phyloP scores from a whole-genome alignment of 1,140 invertebrate species.

The Eriosoma lanigerum region DNA sequence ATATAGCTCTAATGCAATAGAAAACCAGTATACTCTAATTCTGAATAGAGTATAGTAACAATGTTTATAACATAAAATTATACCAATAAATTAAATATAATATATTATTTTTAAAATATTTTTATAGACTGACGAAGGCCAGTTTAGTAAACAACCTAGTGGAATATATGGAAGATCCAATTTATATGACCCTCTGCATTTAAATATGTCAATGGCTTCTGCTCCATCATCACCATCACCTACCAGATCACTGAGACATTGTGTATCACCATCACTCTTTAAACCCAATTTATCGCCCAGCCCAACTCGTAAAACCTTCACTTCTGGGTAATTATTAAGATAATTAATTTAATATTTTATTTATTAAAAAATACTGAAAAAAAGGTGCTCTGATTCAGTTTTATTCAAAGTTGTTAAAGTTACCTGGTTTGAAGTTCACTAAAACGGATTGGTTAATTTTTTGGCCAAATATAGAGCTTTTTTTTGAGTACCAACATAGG shows the following conservation, averaged over 20 bases:
- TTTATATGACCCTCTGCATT: constrained; percentile 59
- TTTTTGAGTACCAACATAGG: too few relatives aligned
- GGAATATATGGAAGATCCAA: not conserved
- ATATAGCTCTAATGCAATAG: too few relatives aligned
- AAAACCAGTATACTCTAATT: too few relatives aligned
- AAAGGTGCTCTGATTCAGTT: too few relatives aligned
- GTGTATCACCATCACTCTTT: constrained; percentile 54
- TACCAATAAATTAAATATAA: too few relatives aligned
- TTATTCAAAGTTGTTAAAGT: too few relatives aligned
- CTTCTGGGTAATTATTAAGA: constrained; percentile 62
- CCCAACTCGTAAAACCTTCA: constrained; percentile 76
- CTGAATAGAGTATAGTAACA: too few relatives aligned
- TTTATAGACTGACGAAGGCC: constrained; percentile 17
- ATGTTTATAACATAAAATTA: too few relatives aligned
- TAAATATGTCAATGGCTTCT: constrained; percentile 58
- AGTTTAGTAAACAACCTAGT: constrained; percentile 3
- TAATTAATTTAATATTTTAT: not conserved
- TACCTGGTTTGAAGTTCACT: too few relatives aligned
- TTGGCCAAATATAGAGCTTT: too few relatives aligned
- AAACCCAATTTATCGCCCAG: constrained; percentile 74
- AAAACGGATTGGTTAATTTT: too few relatives aligned
- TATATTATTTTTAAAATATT: not conserved
- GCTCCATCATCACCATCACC: constrained; percentile 67
- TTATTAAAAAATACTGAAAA: not conserved
- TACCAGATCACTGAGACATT: constrained; percentile 60